Percentiles rank a stretch among this genome's conserved stretches.
phyloP scores from a whole-genome alignment of 2,888 invertebrate species.

The Cosmia trapezina region DNA sequence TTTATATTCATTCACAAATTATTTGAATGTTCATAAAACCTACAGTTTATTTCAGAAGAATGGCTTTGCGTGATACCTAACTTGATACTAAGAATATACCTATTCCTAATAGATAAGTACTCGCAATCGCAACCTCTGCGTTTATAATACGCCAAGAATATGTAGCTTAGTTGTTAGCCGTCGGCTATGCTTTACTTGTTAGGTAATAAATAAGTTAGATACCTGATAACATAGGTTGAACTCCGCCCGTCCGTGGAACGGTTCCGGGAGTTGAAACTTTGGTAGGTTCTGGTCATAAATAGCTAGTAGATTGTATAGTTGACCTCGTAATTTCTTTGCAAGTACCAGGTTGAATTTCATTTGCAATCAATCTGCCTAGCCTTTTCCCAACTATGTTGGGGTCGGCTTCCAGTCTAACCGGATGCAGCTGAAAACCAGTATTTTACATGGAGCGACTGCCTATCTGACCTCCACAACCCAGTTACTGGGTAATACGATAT shows the following conservation, averaged over 20 bases:
- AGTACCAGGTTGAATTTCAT: not conserved
- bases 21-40: not conserved
- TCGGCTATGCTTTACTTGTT: not conserved
- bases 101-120: no score
- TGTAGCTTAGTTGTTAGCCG: not conserved
- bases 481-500: no score
- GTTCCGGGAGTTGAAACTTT: slow-evolving; percentile 7
- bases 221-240: not conserved
- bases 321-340: not conserved
- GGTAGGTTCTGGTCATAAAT: not conserved
- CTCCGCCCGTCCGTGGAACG: not conserved
- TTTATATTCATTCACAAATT: not conserved
- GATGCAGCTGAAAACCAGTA: no score
- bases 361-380: no score
- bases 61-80: not conserved
- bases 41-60: not conserved
- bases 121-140: no score
- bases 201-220: not conserved
- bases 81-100: no score
- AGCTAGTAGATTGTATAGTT: not conserved
- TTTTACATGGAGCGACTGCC: no score
- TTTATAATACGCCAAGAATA: not conserved
- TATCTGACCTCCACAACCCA: no score
- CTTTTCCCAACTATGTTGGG: no score
- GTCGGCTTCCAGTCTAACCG: no score